Conservation (phyloP, 2,888 invertebrate species). For the Limnephilus lunatus region DNA sequence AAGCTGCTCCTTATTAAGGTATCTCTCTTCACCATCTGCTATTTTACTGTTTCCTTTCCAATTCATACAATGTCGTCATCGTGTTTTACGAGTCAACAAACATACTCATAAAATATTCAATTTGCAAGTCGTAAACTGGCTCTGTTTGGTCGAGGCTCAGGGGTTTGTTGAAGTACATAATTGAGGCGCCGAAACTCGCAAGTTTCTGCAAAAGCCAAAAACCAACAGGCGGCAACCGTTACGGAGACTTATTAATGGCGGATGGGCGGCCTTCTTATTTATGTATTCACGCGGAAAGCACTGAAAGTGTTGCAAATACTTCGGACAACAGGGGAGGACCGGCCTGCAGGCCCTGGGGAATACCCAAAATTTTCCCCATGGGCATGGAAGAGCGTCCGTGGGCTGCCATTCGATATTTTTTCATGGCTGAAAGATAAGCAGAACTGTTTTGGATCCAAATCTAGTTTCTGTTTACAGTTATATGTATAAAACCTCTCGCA, state of each 20-base stretch:
- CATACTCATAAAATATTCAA: not conserved
- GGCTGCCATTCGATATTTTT: not conserved
- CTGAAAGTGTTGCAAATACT: slow-evolving; percentile 47
- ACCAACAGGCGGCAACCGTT: slow-evolving; percentile 34
- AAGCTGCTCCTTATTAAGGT: not conserved
- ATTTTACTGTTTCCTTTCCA: not conserved
- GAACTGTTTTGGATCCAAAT: no score
- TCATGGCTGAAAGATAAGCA: not conserved
- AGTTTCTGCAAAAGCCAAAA: not conserved
- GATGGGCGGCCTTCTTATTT: slow-evolving; percentile 46
- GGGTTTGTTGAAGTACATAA: not conserved
- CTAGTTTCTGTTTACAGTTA: no score
- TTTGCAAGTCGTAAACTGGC: not conserved
- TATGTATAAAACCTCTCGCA: no score
- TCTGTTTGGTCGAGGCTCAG: not conserved
- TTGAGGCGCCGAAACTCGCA: not conserved
- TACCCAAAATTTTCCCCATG: not conserved
- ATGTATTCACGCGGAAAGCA: slow-evolving; percentile 57
- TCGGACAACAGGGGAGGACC: not conserved
- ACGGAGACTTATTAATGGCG: slow-evolving; percentile 59
- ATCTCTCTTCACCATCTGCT: not conserved
- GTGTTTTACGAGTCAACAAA: not conserved
- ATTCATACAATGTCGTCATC: not conserved
- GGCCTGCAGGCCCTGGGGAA: not conserved
- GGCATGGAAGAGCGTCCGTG: no score